A percentile compares a stretch with the other conserved stretches of the same genome.
Evolutionary conservation across 2,797 vertebrate genomes (phyloP).

Genomic region (Parauchenoglanis punctatus): DNA sequence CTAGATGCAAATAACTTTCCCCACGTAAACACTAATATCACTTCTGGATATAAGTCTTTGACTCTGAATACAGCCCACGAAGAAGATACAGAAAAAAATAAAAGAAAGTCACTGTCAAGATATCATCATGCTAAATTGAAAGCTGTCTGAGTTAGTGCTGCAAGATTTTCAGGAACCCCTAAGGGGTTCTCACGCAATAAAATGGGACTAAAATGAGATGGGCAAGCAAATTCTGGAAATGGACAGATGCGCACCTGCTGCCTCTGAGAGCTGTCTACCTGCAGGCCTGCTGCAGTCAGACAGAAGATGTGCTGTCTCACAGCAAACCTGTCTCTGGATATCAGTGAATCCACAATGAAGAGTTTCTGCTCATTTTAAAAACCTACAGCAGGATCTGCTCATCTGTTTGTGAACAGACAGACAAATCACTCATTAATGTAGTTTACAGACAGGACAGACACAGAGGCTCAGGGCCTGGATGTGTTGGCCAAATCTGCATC

Average conservation of each 20-base stretch:
- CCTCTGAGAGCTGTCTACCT: not conserved
- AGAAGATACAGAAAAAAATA: not conserved
- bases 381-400: not conserved
- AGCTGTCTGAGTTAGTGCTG: not conserved
- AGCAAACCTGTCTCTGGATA: not conserved
- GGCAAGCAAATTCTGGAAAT: not conserved
- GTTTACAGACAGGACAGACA: not conserved
- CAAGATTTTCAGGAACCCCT: not conserved
- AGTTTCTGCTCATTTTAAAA: not conserved
- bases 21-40: not conserved
- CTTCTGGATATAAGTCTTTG: not conserved
- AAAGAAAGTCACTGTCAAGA: not conserved
- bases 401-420: not conserved
- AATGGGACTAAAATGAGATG: not conserved
- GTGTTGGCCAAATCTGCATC: not conserved
- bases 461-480: not conserved
- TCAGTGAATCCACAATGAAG: not conserved
- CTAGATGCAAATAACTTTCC: not conserved
- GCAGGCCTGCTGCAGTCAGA: not conserved
- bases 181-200: not conserved
- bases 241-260: not conserved
- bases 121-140: not conserved
- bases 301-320: not conserved
- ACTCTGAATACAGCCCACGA: not conserved
- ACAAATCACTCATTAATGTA: not conserved